Base-by-base conservation (phyloP, 2,797 vertebrate genomes). In the Syndactyla subalaris region DNA sequence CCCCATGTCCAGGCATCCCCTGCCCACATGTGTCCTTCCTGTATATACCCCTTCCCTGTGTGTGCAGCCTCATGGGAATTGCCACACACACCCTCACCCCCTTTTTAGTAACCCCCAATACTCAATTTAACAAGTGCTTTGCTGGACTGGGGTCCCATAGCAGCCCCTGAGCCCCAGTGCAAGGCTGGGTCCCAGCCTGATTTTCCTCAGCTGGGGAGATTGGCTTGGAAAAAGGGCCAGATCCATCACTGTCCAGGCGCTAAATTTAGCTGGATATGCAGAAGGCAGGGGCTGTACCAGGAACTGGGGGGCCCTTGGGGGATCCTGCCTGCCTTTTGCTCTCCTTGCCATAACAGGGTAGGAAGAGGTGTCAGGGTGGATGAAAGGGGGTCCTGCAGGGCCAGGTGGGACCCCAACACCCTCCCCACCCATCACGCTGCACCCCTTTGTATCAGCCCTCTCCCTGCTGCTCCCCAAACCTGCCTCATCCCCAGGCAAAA, bases 201-300 rank as follows among this genome's bases (percentile, higher is more conserved):
- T 87, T 68, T 79, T 65, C 63, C 80, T 80, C 73, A 49, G 49
- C 43, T 2, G 7, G 45, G 1, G 13, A 52, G 39, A 15, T 3
- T 7, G 67, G 85, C 75, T 57, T 57, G 71, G 22, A n/a, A 36
- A 63, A 85, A 61, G 83, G 79, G 67, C 77, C 9, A 0, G 38
- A 58, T 63, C 58, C 7, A 5, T 52, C 85, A 46, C 39, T 8
- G 45, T 76, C 57, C 8, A 3, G 21, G 10, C 4, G 43, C 93
- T 95, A 91, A 91, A 93, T 94, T 87, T 91, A 94, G 93, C 82
- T 0, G 41, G 46, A 32, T 91, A 30, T 29, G 1, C 29, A 48
- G 92, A 89, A 93, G 46, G 41, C 68, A 46, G 58, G 36, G 63
- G 39, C 68, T 16, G 20, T 89, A 83, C 90, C 58, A 26, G 88